These are phyloP conservation scores for Hippocampus kuda DNA, from an alignment of 2,797 vertebrate species.

Conservation along the genomic window DNA sequence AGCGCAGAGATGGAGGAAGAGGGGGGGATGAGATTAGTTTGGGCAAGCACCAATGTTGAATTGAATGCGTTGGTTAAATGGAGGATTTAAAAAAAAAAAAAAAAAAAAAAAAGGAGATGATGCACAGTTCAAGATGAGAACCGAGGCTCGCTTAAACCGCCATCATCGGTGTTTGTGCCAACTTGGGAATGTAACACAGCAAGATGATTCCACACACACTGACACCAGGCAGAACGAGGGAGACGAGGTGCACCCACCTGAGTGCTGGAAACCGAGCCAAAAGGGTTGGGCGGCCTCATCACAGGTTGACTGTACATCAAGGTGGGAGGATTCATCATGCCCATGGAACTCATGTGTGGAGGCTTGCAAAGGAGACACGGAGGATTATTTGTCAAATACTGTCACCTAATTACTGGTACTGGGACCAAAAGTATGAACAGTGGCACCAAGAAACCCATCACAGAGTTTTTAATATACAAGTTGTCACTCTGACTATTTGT, in stretches of 20 bases:
- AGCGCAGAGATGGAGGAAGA: not conserved
- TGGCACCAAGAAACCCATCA: no score
- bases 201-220: constrained; percentile 20
- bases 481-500: not conserved
- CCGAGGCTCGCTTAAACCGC: constrained; percentile 41
- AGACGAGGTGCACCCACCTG: constrained; percentile 71
- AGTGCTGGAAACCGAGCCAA: constrained; percentile 92
- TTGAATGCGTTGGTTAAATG: constrained; percentile 41
- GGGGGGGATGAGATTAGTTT: constrained; percentile 53
- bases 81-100: constrained; percentile 16
- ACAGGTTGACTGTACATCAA: constrained; percentile 97
- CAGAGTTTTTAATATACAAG: no score
- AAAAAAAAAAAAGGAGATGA: constrained; percentile 39
- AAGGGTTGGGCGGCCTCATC: constrained; percentile 97
- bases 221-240: constrained; percentile 9
- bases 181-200: constrained; percentile 34
- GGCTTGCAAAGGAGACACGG: constrained; percentile 63
- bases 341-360: constrained; percentile 88
- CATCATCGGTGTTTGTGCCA: constrained; percentile 48
- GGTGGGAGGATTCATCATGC: constrained; percentile 92
- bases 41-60: constrained; percentile 59
- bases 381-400: constrained; percentile 5
- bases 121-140: constrained; percentile 51
- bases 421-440: not conserved
- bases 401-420: not conserved